Conservation (phyloP, 2,797 vertebrate species). For the Myotis findleyi region DNA sequence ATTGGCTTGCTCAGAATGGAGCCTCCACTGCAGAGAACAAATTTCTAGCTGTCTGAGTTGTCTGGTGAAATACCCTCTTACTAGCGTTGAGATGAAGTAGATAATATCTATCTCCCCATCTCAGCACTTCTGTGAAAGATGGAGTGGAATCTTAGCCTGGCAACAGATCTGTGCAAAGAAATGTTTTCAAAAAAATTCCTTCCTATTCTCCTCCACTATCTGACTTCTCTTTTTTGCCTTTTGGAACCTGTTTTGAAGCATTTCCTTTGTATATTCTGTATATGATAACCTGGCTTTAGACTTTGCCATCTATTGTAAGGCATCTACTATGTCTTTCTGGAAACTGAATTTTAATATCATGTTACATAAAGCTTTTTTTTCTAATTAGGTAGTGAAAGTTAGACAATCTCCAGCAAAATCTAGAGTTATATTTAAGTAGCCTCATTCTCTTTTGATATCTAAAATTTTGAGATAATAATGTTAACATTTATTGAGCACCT, state of each 20-base stretch:
- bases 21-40: background rate
- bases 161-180: conserved; percentile 40
- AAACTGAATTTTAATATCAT: conserved; percentile 58
- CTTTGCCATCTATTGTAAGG: background rate
- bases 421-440: conserved; percentile 23
- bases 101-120: background rate
- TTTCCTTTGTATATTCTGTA: conserved; percentile 45
- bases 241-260: background rate
- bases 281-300: conserved; percentile 30
- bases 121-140: background rate
- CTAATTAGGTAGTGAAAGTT: conserved; percentile 36
- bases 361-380: conserved; percentile 38
- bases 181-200: background rate
- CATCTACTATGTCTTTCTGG: conserved; percentile 45
- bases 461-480: background rate
- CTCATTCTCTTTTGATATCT: conserved; percentile 6
- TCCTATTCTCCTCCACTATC: background rate
- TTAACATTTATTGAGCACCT: conserved; percentile 14
- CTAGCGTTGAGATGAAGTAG: background rate
- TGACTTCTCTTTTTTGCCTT: background rate
- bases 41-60: background rate
- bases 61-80: background rate
- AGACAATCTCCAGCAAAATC: background rate
- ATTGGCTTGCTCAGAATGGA: conserved; percentile 48
- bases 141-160: background rate